These are phyloP conservation scores for Ligdia adustata DNA, from an alignment of 2,888 invertebrate genomes.

Conservation along the genomic window DNA sequence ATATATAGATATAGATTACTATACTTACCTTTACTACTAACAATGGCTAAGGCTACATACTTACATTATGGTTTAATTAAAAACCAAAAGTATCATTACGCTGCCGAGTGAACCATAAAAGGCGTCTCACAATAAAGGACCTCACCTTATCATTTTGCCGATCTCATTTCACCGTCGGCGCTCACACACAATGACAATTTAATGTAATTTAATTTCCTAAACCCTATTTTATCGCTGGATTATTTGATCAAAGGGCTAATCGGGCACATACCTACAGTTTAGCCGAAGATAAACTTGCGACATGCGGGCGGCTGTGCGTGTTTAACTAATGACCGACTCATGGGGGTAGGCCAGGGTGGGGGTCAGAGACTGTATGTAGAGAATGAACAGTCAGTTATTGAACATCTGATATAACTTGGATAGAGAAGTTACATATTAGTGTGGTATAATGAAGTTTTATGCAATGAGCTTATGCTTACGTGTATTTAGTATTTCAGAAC, in stretches of 20 bases:
- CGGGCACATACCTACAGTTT: constrained; percentile 81
- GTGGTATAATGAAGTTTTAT: no score
- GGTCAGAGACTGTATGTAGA: constrained; percentile 19
- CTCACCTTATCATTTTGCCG: constrained; percentile 27
- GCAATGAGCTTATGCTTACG: no score
- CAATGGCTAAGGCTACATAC: no score
- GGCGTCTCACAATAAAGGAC: constrained; percentile 5
- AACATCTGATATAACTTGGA: background rate
- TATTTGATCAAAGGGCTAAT: constrained; percentile 84
- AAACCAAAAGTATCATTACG: no score
- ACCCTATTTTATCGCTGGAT: constrained; percentile 79
- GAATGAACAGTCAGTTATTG: constrained; percentile 1
- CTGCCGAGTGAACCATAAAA: constrained; percentile 13
- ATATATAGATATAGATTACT: no score
- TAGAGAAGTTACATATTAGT: no score
- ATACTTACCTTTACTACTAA: no score
- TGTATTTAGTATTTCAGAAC: no score
- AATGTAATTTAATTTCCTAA: constrained; percentile 81
- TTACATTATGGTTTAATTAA: no score
- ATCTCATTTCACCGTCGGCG: constrained; percentile 25
- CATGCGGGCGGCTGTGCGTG: constrained; percentile 83
- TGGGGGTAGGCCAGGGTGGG: constrained; percentile 54
- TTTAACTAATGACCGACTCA: constrained; percentile 83
- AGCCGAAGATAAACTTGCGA: constrained; percentile 83
- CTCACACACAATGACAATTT: constrained; percentile 67